Percentiles rank a stretch among this genome's conserved stretches.
Evolutionary conservation across 2,113 vertebrate genomes (phyloP).

Genomic region (Carassius carassius): DNA sequence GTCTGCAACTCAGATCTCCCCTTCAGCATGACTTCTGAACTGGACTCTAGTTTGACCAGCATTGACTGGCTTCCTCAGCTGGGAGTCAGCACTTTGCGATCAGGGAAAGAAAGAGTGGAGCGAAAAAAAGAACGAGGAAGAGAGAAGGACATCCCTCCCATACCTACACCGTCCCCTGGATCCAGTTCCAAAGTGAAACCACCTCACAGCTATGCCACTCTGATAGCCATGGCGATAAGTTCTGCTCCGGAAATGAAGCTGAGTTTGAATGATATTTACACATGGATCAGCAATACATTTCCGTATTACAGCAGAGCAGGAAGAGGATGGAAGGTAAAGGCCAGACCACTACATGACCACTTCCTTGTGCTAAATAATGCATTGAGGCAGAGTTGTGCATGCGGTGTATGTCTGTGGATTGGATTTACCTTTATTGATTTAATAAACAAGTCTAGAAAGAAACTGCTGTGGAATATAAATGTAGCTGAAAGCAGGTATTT

Average conservation of each 20-base stretch:
- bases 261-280: conserved; percentile 97
- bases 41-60: conserved; percentile 95
- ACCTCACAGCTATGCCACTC: conserved; percentile 94
- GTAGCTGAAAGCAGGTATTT: background rate
- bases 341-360: conserved; percentile 10
- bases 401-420: background rate
- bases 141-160: conserved; percentile 71
- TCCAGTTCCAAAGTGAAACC: conserved; percentile 89
- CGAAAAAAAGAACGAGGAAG: conserved; percentile 78
- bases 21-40: conserved; percentile 86
- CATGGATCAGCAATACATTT: conserved; percentile 96
- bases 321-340: conserved; percentile 92
- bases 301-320: conserved; percentile 93
- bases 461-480: background rate
- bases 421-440: background rate
- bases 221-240: conserved; percentile 95
- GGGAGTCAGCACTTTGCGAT: conserved; percentile 83
- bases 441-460: background rate
- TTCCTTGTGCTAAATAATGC: background rate
- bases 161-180: conserved; percentile 70
- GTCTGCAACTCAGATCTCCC: conserved; percentile 46
- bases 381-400: background rate
- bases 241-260: conserved; percentile 90
- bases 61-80: conserved; percentile 98
- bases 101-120: conserved; percentile 87